phyloP scores from a whole-genome alignment of 2,888 invertebrate species.

The Cylindroiulus punctatus region DNA sequence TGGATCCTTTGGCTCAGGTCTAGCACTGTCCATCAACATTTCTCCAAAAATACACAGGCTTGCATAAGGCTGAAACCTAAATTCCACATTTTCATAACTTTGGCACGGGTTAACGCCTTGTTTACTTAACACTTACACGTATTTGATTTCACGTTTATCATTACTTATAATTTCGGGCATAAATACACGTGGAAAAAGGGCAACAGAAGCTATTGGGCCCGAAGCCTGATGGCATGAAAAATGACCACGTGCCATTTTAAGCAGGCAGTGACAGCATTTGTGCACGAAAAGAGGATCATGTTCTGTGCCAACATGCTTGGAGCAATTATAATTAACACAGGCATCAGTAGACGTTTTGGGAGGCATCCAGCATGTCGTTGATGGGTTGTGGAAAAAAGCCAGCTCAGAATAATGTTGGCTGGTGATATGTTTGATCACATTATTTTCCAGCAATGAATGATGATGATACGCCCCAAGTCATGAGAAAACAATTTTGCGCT shows the following conservation, averaged over 20 bases:
- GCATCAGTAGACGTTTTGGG: constrained; percentile 9
- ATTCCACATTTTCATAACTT: constrained; percentile 23
- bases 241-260: constrained; percentile 4
- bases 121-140: neutral
- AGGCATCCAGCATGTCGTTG: neutral
- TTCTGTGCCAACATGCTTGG: constrained; percentile 27
- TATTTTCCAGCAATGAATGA: neutral
- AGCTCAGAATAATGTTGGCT: neutral
- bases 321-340: constrained; percentile 21
- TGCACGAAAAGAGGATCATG: constrained; percentile 28
- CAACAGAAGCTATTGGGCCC: neutral
- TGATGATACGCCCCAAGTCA: too few relatives aligned
- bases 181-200: neutral
- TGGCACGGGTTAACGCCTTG: constrained; percentile 11
- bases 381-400: neutral
- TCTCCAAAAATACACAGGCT: constrained; percentile 21
- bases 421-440: neutral
- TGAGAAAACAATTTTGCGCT: too few relatives aligned
- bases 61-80: constrained; percentile 25
- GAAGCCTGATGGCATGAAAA: neutral
- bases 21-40: constrained; percentile 40
- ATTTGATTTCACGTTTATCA: constrained; percentile 23
- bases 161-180: neutral
- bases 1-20: constrained; percentile 40
- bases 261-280: neutral